These are phyloP conservation scores for Jacana jacana DNA, from an alignment of 2,113 vertebrate genomes.

Conservation along the genomic window DNA sequence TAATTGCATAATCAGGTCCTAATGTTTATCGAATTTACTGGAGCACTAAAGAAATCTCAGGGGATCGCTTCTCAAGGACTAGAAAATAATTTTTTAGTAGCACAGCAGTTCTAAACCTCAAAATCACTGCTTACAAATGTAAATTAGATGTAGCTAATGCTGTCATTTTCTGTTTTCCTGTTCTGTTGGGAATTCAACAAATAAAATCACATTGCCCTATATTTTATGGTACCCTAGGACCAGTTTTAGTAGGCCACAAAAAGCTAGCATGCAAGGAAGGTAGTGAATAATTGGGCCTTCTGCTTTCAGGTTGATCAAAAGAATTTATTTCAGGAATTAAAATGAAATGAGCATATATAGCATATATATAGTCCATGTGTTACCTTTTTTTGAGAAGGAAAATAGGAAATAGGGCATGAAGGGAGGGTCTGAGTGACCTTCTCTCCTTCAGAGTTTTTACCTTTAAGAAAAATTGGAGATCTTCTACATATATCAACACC, in stretches of 20 bases:
- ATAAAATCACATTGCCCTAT: not conserved
- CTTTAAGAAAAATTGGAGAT: not conserved
- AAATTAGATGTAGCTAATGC: not conserved
- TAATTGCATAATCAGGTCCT: not conserved
- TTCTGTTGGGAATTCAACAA: not conserved
- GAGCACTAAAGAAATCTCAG: not conserved
- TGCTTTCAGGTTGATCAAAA: not conserved
- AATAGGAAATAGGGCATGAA: not conserved
- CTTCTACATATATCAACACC: not conserved
- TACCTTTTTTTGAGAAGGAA: not conserved
- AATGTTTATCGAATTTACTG: not conserved
- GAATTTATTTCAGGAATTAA: not conserved
- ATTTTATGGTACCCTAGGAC: not conserved
- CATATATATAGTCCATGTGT: not conserved
- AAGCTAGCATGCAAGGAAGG: not conserved
- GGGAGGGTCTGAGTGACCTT: not conserved
- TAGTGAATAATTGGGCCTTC: not conserved
- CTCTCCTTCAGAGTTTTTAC: not conserved
- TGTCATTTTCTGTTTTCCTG: not conserved
- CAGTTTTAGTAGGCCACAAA: not conserved
- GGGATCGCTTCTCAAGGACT: not conserved
- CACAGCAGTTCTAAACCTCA: not conserved
- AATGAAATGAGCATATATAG: not conserved
- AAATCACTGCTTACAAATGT: not conserved
- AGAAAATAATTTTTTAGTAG: not conserved